A percentile compares a stretch with the other conserved stretches of the same genome.
These are phyloP conservation scores for Hystrix cristata DNA, from an alignment of 2,113 vertebrate genomes.

Conservation along the genomic window DNA sequence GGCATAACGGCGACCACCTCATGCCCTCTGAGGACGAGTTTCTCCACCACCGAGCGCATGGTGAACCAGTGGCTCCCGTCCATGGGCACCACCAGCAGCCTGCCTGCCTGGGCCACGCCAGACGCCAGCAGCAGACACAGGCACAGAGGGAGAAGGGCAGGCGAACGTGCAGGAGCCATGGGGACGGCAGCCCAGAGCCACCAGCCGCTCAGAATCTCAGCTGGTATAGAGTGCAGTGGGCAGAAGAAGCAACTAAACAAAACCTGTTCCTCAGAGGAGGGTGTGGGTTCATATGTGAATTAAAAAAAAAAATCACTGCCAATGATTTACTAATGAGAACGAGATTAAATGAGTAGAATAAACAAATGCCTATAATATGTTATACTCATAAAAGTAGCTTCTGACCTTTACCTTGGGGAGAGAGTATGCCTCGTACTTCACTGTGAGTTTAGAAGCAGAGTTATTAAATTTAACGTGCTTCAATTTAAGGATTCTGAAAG, in stretches of 20 bases:
- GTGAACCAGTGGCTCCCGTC: conserved; percentile 95
- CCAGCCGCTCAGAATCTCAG: neutral
- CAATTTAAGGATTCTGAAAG: neutral
- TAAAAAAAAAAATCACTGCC: neutral
- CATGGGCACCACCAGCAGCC: conserved; percentile 65
- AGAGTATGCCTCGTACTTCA: neutral
- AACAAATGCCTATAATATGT: neutral
- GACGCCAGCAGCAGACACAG: conserved; percentile 45
- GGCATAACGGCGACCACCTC: conserved; percentile 90
- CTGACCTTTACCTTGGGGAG: neutral
- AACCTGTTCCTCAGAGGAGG: neutral
- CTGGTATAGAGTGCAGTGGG: fast-evolving
- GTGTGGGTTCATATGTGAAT: neutral
- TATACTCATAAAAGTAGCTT: neutral
- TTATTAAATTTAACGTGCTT: neutral
- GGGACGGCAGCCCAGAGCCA: neutral
- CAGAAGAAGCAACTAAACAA: neutral
- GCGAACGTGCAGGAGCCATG: neutral
- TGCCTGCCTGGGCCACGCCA: conserved; percentile 80
- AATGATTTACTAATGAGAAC: neutral
- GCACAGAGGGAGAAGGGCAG: fast-evolving
- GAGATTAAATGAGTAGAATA: neutral
- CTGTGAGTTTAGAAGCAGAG: neutral
- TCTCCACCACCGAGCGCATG: conserved; percentile 89
- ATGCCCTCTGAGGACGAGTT: conserved; percentile 88